Evolutionary conservation across 2,888 invertebrate genomes (phyloP), one percentile per base, ranked within the genome.

Genomic region (Buathra laborator): DNA sequence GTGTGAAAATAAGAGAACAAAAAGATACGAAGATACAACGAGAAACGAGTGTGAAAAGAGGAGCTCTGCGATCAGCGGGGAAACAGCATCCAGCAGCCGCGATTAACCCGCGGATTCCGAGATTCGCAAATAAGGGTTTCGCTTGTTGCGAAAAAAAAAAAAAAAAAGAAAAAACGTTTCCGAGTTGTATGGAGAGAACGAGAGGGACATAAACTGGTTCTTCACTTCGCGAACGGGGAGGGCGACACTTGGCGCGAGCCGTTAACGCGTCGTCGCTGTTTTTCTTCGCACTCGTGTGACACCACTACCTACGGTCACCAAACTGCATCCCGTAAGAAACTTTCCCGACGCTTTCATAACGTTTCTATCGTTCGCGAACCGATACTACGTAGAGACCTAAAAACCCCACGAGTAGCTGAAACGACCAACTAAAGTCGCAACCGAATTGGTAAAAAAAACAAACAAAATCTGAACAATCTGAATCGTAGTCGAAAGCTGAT

Each of bases 51-150:
- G 29, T n/a, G 72, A 66, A 59, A 72, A 56, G 56, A 53, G 51
- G 48, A 19, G 68, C 37, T 44, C 72, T 24, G 16, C 56, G 44
- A 84, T 53, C 74, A 70, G 51, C 48, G 64, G 29, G 81, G 84
- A 62, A 48, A 75, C 72, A 71, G 75, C 74, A 70, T 66, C 70
- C 78, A 62, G 79, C 76, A 76, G 75, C 80, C 66, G 70, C 90
- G 92, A 92, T 92, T 92, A 91, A 92, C 91, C 89, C 91, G 90
- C 89, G 87, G 87, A 89, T 92, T 91, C 90, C 89, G 87, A 89
- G 89, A 89, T 88, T 90, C 89, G 90, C 89, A 89, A 91, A 91
- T 91, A 90, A 91, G 90, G 91, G 76, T 84, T 86, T 82, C 76
- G 72, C 76, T 67, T 37, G 66, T 78, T 78, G 66, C 9, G 10